Evolutionary conservation across 2,113 vertebrate species (phyloP).

Genomic region (Ptilorrhoa leucosticta): DNA sequence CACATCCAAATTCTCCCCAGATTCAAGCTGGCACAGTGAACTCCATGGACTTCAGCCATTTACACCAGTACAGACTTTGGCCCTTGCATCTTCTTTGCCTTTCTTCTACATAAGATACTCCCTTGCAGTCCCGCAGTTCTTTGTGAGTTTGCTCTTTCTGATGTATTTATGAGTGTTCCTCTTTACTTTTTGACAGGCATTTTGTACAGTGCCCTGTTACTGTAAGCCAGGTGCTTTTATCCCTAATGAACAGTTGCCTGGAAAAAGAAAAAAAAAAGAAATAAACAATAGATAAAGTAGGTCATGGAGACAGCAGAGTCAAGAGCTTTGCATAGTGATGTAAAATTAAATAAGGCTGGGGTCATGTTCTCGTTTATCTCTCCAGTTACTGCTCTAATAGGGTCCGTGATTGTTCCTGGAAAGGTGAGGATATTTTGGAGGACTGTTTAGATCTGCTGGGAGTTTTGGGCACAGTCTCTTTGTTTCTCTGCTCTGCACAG

Average conservation of each 20-base stretch:
- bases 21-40: background rate
- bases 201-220: slow-evolving; percentile 65
- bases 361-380: background rate
- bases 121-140: slow-evolving; percentile 18
- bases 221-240: slow-evolving; percentile 75
- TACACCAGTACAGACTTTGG: background rate
- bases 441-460: background rate
- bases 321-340: slow-evolving; percentile 27
- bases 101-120: background rate
- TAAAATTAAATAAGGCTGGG: slow-evolving; percentile 45
- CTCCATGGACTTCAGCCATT: background rate
- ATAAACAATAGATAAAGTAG: slow-evolving; percentile 65
- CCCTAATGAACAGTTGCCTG: slow-evolving; percentile 74
- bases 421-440: background rate
- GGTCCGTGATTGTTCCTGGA: slow-evolving; percentile 7
- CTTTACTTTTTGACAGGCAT: slow-evolving; percentile 15
- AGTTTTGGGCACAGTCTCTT: background rate
- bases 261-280: slow-evolving; percentile 62
- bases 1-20: background rate
- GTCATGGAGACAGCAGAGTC: slow-evolving; percentile 43
- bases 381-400: background rate
- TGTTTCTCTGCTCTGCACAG: background rate
- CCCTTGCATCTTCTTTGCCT: background rate
- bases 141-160: slow-evolving; percentile 29
- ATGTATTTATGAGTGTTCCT: slow-evolving; percentile 58